These are phyloP conservation scores for Hesperophylax magnus DNA, from an alignment of 1,140 invertebrate species.

Conservation along the genomic window DNA sequence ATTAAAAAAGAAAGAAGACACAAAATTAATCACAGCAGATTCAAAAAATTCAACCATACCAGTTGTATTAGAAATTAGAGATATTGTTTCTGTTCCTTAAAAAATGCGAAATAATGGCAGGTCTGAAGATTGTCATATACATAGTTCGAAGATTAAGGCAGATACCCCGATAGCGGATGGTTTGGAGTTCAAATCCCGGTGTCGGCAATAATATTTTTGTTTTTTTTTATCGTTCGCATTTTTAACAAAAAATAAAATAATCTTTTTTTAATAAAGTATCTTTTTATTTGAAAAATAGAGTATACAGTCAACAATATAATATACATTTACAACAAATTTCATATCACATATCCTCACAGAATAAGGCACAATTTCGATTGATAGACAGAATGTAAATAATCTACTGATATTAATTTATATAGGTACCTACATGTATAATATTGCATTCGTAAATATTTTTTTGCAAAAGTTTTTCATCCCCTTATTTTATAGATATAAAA, in stretches of 20 bases:
- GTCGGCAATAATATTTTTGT: too few relatives aligned
- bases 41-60: too few relatives aligned
- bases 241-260: slow-evolving; percentile 24
- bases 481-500: slow-evolving; percentile 34
- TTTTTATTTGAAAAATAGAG: slow-evolving; percentile 50
- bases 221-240: too few relatives aligned
- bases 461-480: slow-evolving; percentile 9
- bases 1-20: background rate
- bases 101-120: too few relatives aligned
- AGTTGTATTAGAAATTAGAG: too few relatives aligned
- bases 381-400: slow-evolving; percentile 25
- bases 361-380: slow-evolving; percentile 43
- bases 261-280: slow-evolving; percentile 47
- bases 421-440: background rate
- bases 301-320: slow-evolving; percentile 41
- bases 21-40: background rate
- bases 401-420: background rate
- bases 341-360: slow-evolving; percentile 41
- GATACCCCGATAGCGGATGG: too few relatives aligned
- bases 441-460: slow-evolving; percentile 16
- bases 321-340: slow-evolving; percentile 40
- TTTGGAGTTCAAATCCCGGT: too few relatives aligned
- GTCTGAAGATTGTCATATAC: too few relatives aligned
- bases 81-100: too few relatives aligned
- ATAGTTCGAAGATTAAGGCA: too few relatives aligned